Base-by-base conservation (phyloP, 1,140 invertebrate genomes). In the Colletes latitarsis region DNA sequence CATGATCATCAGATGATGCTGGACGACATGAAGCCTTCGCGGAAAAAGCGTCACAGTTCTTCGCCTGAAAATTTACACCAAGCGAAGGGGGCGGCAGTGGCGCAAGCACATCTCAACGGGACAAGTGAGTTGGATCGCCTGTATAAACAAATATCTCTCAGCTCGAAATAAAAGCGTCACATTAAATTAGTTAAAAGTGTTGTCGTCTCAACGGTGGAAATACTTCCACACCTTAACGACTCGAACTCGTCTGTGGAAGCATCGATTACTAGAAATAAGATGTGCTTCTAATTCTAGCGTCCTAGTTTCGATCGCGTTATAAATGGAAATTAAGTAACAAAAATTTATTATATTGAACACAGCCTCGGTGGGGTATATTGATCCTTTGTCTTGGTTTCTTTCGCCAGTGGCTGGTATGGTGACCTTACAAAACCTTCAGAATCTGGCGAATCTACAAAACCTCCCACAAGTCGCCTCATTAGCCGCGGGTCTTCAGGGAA, bases 391-490 rank as follows among this genome's bases (percentile, higher is more conserved):
- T 49, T 69, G 30, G 10, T 49, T 69, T 41, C 52, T 76, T 10
- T 15, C 53, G 49, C 41, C 92, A 96, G 96, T 97, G 96, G 96
- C 96, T 85, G 96, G 96, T 66, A 96, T 97, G 95, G 94, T 95
- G 85, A 95, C 95, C 68, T 95, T 97, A 80, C 96, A 96, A 93
- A 96, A 96, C 91, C 95, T 96, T 77, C 96, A 97, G 91, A 96
- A 96, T 91, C 92, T 97, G 84, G 96, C 96, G 75, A 95, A 94
- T 89, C 93, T 95, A 87, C 96, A 96, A 92, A 95, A 94, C 82
- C 93, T 96, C 84, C 95, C 95, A 21, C 95, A 96, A 90, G 95
- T 95, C 81, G 95, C 95, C 12, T 95, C 96, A 46, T 90, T 96
- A 76, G 95, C 95, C 10, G 95, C 95, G 21, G 95, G 96, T 87